Base-by-base conservation (phyloP, 2,113 vertebrate genomes). In the Ceyx melanurus region DNA sequence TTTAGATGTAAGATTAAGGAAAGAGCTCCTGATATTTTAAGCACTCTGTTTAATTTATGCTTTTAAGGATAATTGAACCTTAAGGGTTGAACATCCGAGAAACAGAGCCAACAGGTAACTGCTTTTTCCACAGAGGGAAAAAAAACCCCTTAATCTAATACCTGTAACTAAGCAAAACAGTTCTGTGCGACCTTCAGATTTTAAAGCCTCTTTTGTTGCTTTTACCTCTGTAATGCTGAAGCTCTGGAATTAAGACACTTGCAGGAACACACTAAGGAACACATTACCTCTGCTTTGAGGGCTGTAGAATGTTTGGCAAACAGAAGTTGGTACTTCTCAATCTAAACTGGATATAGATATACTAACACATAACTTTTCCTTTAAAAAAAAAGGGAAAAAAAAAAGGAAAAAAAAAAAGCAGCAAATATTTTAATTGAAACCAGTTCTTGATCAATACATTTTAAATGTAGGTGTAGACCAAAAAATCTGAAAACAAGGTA, bases 1-100 rank as follows among this genome's bases (percentile, higher is more conserved):
- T 89, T 90, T 33, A 93, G 66, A 96, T 61, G 77, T 68, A 87
- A 96, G 83, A 94, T 92, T 92, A 95, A 66, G 42, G 37, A 78
- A 93, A 83, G 54, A 86, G 74, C 53, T 92, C 80, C 70, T 76
- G 92, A 92, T 89, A 90, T 84, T 96, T 95, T 86, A 95, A 93
- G 81, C 71, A 92, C 66, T 5, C 15, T 94, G 74, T 92, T 95
- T 95, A 92, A 53, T 79, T 86, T 85, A 60, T 82, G 51, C 72
- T 80, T 84, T 90, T 73, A 87, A 94, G 89, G 54, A 92, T 84
- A 96, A 86, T 31, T 94, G 71, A 92, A 83, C 48, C 42, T 93
- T 88, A 84, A 94, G 83, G 42, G 51, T 54, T 87, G 80, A 75
- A 68, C 62, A 79, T 90, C 70, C 1, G 3, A 93, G 54, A 88